Percentiles rank a stretch among this genome's conserved stretches.
phyloP scores from a whole-genome alignment of 1,140 invertebrate species.

The Samia ricini region DNA sequence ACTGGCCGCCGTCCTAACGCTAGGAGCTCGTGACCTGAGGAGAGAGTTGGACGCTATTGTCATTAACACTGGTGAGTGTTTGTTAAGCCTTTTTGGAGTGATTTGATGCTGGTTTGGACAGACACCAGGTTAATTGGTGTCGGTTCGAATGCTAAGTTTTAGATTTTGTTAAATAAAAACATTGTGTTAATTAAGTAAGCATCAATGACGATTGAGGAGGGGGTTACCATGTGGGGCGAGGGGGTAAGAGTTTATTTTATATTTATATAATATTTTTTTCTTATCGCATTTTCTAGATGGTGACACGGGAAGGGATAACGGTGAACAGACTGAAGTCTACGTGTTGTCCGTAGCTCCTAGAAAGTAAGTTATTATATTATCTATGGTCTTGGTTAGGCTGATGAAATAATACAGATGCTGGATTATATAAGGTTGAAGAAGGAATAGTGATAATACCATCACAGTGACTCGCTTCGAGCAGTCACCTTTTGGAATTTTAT shows the following conservation, averaged over 20 bases:
- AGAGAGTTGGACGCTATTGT: constrained; percentile 63
- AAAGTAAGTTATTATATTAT: constrained; percentile 34
- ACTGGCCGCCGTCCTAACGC: constrained; percentile 53
- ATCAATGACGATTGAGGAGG: too few species aligned
- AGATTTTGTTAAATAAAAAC: neutral
- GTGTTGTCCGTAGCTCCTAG: constrained; percentile 58
- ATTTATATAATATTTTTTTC: too few species aligned
- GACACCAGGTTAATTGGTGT: neutral
- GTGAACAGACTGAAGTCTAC: constrained; percentile 55
- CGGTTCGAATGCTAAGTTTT: neutral
- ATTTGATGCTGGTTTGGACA: too few species aligned
- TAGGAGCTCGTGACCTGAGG: constrained; percentile 55
- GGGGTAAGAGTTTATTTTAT: too few species aligned
- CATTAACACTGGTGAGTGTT: constrained; percentile 48
- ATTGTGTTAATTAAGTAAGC: too few species aligned
- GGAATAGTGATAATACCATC: too few species aligned
- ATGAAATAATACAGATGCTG: too few species aligned
- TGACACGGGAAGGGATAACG: constrained; percentile 43
- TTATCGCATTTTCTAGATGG: constrained; percentile 46
- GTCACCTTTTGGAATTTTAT: too few species aligned
- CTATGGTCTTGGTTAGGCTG: too few species aligned
- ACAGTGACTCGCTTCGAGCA: too few species aligned
- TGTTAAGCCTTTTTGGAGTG: neutral
- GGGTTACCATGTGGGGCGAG: too few species aligned
- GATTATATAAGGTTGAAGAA: too few species aligned